Evolutionary conservation across 1,140 invertebrate species (phyloP), one percentile per base, ranked within the genome.

Genomic region (Megalonaias nervosa): DNA sequence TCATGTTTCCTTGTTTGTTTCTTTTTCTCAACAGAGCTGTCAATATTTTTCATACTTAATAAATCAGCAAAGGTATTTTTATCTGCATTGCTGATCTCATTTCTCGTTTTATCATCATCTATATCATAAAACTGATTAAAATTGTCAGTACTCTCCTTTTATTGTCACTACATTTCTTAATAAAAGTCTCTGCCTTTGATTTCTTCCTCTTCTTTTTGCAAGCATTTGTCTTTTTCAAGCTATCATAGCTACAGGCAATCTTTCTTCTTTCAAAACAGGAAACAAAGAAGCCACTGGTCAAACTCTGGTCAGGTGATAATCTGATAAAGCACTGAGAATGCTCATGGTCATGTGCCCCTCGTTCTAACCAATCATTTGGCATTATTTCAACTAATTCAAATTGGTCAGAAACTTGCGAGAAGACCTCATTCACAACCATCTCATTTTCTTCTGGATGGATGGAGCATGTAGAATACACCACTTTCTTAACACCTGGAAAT

Each of bases 401-500:
- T 23, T 75, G 71, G 14, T 84, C 76, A 31, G 67, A 38, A 23
- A 89, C 85, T 21, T 85, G 68, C 9, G 85, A 67, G 19, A 93
- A 83, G 9, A 92, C 92, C 79, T 94, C 93, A 31, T 90, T 82
- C 11, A 98, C 92, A 1, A 98, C 97, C 82, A 94, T 90, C 92
- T 99, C 98, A 89, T 99, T 99, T 92, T 99, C 98, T 92, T 97
- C 94, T 12, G 93, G 92, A 89, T 95, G 93, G 38, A 97, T 87
- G 0, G 98, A 99, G 89, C 98, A 99, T 0, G 98, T 99, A 21
- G 97, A 99, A 89, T 99, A 99, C 12, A 98, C 94, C 65, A 99
- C 93, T 77, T 94, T 92, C 87, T 97, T 95, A 0, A 94, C 96
- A 74, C 93, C 93, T 2, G 96, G 95, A 90, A 98, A 98, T 21